Percentiles rank a stretch among this genome's conserved stretches.
Conservation (phyloP, 2,797 vertebrate genomes). For the Epinephelus coioides region DNA sequence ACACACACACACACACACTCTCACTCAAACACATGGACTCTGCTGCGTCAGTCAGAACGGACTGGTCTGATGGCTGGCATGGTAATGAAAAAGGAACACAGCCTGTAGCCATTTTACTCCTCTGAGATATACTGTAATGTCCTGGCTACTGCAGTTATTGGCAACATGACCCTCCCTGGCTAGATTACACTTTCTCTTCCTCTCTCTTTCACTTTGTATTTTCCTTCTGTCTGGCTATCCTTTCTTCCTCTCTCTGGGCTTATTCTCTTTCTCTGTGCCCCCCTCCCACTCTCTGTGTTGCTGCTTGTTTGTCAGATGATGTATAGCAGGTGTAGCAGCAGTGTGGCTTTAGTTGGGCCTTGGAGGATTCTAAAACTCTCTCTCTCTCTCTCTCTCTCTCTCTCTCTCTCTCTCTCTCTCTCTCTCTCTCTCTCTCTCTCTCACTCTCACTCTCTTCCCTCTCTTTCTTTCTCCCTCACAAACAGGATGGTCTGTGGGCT, state of each 20-base stretch:
- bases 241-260: constrained; percentile 25
- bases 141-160: constrained; percentile 51
- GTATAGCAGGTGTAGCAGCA: constrained; percentile 67
- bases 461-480: constrained; percentile 16
- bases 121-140: constrained; percentile 64
- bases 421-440: background rate
- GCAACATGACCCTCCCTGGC: constrained; percentile 54
- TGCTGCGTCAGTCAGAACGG: constrained; percentile 47
- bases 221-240: constrained; percentile 7
- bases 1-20: constrained; percentile 15
- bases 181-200: constrained; percentile 36
- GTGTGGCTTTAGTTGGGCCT: constrained; percentile 73
- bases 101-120: constrained; percentile 70
- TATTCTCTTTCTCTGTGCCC: constrained; percentile 14
- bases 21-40: constrained; percentile 27
- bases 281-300: constrained; percentile 17
- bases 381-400: background rate
- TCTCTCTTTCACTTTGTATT: constrained; percentile 32
- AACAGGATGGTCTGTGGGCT: constrained; percentile 28
- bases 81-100: constrained; percentile 57
- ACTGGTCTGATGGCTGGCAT: constrained; percentile 45
- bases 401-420: no score
- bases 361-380: constrained; percentile 64
- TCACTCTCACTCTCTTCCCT: constrained; percentile 13
- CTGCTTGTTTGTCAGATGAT: constrained; percentile 78